Conservation (phyloP, 2,113 vertebrate species). For the Lycocorax pyrrhopterus region DNA sequence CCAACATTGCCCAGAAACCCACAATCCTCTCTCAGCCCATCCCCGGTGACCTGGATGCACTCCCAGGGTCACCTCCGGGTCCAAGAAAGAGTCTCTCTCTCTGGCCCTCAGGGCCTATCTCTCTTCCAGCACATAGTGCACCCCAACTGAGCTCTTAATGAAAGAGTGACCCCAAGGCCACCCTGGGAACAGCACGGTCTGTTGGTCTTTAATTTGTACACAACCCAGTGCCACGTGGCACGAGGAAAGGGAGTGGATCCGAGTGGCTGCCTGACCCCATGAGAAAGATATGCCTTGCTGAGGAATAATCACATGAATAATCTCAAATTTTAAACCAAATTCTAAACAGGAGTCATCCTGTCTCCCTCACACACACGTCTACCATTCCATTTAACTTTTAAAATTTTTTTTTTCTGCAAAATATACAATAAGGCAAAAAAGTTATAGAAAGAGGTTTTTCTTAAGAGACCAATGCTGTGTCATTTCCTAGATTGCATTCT, state of each 20-base stretch:
- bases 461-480: background rate
- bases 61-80: too few species aligned
- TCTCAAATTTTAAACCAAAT: background rate
- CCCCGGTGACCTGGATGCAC: too few species aligned
- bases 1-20: too few species aligned
- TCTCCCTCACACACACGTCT: background rate
- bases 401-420: background rate
- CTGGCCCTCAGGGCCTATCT: too few species aligned
- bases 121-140: too few species aligned
- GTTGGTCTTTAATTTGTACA: background rate
- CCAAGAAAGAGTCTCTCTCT: too few species aligned
- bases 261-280: background rate
- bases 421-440: background rate
- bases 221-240: fast-evolving
- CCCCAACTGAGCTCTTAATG: background rate
- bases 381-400: background rate
- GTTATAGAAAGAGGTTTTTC: background rate
- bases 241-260: background rate
- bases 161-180: background rate
- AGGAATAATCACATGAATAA: background rate
- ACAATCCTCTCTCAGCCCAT: too few species aligned
- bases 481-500: background rate
- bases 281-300: background rate
- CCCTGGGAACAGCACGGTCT: background rate
- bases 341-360: background rate